Evolutionary conservation across 2,113 vertebrate species (phyloP), one percentile per base, ranked within the genome.

Genomic region (Onychostoma macrolepis): DNA sequence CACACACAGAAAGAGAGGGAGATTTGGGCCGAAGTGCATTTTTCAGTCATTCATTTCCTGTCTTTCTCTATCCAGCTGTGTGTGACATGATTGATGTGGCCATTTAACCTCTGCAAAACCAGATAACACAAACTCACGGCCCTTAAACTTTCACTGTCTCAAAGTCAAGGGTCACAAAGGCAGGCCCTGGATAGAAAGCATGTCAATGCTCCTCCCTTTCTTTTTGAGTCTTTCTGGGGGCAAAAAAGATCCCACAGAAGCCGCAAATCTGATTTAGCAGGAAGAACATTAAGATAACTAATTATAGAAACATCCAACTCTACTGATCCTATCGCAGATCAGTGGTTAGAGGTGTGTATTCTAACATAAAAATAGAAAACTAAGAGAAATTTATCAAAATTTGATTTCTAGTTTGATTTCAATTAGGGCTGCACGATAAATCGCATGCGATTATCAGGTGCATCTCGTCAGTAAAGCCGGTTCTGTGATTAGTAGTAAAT

Each of bases 71-170:
- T 90, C 87, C 90, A 90, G 87, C 93, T 88, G 92, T 91, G 92
- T 94, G 88, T 93, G 93, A 94, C 85, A 92, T 94, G 91, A 94
- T 91, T 96, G 94, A 95, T 94, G 93, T 93, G 91, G 94, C 88
- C 89, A 93, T 95, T 94, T 96, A 94, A 95, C 63, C 92, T 95
- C 91, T 93, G 78, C 90, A 92, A 90, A 92, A 92, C 88, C 93
- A 85, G 56, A 93, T 93, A 88, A 87, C 53, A 82, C 58, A 33
- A 61, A n/a, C 56, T 61, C 56, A 61, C 56, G 8, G 56, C 76
- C 15, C 58, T 45, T 19, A 45, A 82, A 82, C 80, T 67, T 65
- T 30, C 58, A 28, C 61, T 30, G 38, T 28, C 80, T 82, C 80
- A 67, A 81, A 81, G 58, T 81, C 58, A 67, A 43, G 56, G 56